A percentile compares a stretch with the other conserved stretches of the same genome.
Evolutionary conservation across 1,140 invertebrate species (phyloP).

Genomic region (Onthophagus taurus): DNA sequence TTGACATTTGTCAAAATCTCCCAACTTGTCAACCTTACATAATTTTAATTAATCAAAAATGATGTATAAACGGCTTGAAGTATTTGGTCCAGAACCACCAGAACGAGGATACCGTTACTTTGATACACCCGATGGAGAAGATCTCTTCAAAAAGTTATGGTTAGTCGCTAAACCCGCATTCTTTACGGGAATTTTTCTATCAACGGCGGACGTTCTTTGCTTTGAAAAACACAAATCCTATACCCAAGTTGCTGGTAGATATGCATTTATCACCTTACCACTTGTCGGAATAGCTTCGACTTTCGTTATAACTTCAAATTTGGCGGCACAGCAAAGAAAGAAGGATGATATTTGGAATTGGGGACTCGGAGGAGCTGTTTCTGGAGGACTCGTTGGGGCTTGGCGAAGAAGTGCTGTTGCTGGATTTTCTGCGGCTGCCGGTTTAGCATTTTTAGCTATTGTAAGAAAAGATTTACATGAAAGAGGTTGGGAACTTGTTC

Average conservation of each 20-base stretch:
- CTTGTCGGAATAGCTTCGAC: slow-evolving; percentile 51
- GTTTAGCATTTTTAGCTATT: slow-evolving; percentile 35
- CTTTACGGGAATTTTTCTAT: slow-evolving; percentile 39
- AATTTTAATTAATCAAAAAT: not conserved
- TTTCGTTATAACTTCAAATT: slow-evolving; percentile 51
- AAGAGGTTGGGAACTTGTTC: slow-evolving; percentile 44
- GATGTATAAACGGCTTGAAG: not conserved
- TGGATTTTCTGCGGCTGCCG: slow-evolving; percentile 27
- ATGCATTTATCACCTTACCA: slow-evolving; percentile 46
- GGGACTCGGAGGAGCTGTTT: slow-evolving; percentile 45
- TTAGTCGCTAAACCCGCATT: slow-evolving; percentile 48
- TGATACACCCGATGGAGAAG: slow-evolving; percentile 59
- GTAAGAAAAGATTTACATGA: slow-evolving; percentile 48
- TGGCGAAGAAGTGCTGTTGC: slow-evolving; percentile 39
- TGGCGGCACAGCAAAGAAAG: slow-evolving; percentile 46
- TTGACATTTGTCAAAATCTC: too few relatives aligned
- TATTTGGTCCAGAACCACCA: not conserved
- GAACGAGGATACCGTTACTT: slow-evolving; percentile 41
- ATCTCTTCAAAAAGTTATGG: slow-evolving; percentile 52
- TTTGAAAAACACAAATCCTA: slow-evolving; percentile 47
- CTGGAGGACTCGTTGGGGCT: slow-evolving; percentile 48
- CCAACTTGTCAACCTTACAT: too few relatives aligned
- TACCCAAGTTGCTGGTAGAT: slow-evolving; percentile 39
- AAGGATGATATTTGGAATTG: slow-evolving; percentile 58
- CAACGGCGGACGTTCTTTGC: slow-evolving; percentile 48